Evolutionary conservation across 2,113 vertebrate species (phyloP).

Genomic region (Cyanoderma ruficeps): DNA sequence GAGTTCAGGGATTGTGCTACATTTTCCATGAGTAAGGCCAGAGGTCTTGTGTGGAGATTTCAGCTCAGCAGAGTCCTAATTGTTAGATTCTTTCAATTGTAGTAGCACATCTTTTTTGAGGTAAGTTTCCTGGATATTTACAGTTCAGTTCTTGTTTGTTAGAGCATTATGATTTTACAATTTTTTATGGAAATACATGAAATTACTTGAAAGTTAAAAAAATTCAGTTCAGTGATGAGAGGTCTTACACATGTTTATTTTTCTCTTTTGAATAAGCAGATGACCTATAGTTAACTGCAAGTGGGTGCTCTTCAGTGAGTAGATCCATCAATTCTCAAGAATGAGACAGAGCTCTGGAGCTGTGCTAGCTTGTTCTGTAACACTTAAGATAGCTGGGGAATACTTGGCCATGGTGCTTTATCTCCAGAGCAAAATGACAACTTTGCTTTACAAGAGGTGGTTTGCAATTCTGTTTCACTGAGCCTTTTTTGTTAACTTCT

Average conservation of each 20-base stretch:
- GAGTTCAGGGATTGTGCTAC: not conserved
- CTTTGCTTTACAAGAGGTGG: not conserved
- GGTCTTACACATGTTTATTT: not conserved
- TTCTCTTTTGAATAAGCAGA: not conserved
- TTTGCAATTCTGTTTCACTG: not conserved
- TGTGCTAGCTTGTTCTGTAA: not conserved
- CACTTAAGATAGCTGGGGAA: not conserved
- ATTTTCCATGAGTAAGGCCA: not conserved
- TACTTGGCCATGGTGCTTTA: not conserved
- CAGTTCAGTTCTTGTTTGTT: not conserved
- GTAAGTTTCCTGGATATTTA: not conserved
- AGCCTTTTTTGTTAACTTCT: not conserved
- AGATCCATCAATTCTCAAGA: not conserved
- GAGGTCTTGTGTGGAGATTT: not conserved
- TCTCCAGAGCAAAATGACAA: not conserved
- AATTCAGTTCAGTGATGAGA: not conserved
- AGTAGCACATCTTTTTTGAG: not conserved
- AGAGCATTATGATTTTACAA: not conserved
- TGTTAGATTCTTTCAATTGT: not conserved
- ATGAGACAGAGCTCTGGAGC: not conserved
- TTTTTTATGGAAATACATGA: not conserved
- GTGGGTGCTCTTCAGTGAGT: not conserved
- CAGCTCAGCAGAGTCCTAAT: not conserved
- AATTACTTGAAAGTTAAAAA: not conserved
- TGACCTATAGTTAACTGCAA: not conserved